Base-by-base conservation (phyloP, 1,140 invertebrate species). In the Megalopta genalis region DNA sequence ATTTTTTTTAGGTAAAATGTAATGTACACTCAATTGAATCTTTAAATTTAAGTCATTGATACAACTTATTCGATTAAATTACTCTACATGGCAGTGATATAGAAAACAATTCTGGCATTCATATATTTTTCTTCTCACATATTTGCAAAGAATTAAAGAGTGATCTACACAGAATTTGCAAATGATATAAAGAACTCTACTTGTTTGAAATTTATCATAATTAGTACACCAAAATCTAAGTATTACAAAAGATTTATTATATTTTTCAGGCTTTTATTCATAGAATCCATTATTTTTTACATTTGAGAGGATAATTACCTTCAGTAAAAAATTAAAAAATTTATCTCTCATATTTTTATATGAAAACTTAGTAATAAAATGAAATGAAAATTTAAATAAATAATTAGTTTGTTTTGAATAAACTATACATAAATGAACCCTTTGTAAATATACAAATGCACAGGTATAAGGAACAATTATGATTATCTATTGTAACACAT, bases 21-120 rank as follows among this genome's bases (percentile, higher is more conserved):
- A 74, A 25, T 60, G 66, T 37, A 67, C 54, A 65, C 21, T 27
- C 7, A 74, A 74, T 4, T 5, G 65, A 80, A 80, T 7, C 49
- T 67, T 21, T 66, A 52, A 72, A 78, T 27, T 42, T 54, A 77
- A 77, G 6, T 64, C 23, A 23, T 72, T 9, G 25, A 64, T 23
- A 54, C n/a, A 68, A 80, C 76, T 68, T 14, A 65, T 64, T 76
- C 46, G 10, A 75, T 62, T 77, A 77, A 76, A 77, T 68, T 80
- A 80, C 66, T 63, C 60, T 76, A 80, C 0, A 76, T 80, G 78
- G 78, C 78, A 80, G 78, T 80, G 78, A 76, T 77, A 80, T 59
- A 76, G 72, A 65, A 69, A 80, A 77, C n/a, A 76, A 63, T 64
- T 54, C 67, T 57, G 49, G 21, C 14, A 21, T 60, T 27, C 42